phyloP scores from a whole-genome alignment of 1,140 invertebrate genomes.

The Euura lappo region DNA sequence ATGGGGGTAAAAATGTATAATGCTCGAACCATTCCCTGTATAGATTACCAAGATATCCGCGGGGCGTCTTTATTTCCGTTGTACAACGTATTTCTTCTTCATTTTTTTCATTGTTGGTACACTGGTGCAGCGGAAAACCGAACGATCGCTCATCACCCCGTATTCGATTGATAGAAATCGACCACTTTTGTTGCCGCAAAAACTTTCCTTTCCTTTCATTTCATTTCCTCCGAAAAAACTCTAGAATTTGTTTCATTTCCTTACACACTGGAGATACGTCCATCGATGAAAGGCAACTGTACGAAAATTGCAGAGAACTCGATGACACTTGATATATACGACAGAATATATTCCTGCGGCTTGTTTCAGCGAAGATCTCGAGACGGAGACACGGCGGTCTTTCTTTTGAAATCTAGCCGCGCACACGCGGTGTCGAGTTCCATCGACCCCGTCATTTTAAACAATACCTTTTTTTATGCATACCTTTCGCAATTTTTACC shows the following conservation, averaged over 20 bases:
- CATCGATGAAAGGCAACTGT: neutral
- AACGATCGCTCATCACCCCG: neutral
- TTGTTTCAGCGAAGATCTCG: neutral
- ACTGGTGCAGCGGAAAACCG: neutral
- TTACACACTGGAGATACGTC: neutral
- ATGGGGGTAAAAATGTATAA: slow-evolving; percentile 21
- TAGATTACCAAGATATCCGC: slow-evolving; percentile 1
- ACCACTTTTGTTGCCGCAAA: slow-evolving; percentile 4
- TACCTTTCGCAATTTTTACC: neutral
- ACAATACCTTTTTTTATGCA: neutral
- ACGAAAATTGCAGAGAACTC: slow-evolving; percentile 5
- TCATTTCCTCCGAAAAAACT: neutral
- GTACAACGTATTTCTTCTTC: neutral
- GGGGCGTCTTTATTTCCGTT: neutral
- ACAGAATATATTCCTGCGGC: neutral
- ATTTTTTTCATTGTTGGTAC: neutral
- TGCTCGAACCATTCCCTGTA: slow-evolving; percentile 5
- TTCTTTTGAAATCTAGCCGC: slow-evolving; percentile 7
- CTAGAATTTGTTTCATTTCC: too few relatives aligned
- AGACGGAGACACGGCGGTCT: neutral
- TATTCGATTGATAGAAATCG: slow-evolving; percentile 1
- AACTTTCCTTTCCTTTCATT: slow-evolving; percentile 1
- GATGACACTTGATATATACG: neutral
- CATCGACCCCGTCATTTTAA: neutral
- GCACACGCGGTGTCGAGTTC: slow-evolving; percentile 1